Evolutionary conservation across 2,113 vertebrate species (phyloP).

Genomic region (Nesogale talazaci): DNA sequence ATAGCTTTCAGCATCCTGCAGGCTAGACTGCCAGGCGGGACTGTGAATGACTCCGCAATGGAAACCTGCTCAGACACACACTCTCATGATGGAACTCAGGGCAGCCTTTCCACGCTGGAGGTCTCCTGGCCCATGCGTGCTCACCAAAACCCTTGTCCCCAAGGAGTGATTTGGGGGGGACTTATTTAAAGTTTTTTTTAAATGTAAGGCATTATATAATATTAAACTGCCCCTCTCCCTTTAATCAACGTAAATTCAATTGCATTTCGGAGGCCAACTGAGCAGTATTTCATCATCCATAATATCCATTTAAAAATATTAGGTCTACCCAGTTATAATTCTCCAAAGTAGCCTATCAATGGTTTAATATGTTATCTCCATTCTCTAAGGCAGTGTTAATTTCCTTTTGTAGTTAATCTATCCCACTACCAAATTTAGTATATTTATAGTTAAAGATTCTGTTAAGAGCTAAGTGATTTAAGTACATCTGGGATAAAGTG

Average conservation of each 20-base stretch:
- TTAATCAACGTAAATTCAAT: conserved; percentile 73
- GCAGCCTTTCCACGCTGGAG: conserved; percentile 32
- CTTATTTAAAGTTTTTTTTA: conserved; percentile 35
- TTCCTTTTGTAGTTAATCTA: conserved; percentile 92
- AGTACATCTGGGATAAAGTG: conserved; percentile 87
- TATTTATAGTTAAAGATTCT: conserved; percentile 91
- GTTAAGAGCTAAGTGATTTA: conserved; percentile 90
- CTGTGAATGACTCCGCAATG: conserved; percentile 9
- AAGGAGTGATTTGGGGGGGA: conserved; percentile 25
- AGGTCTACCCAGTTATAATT: conserved; percentile 86
- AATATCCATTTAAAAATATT: conserved; percentile 88
- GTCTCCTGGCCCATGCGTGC: neutral
- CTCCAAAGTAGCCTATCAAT: conserved; percentile 85
- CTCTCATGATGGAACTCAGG: conserved; percentile 7
- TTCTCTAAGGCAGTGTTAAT: conserved; percentile 89
- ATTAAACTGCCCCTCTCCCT: neutral
- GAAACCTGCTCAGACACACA: neutral
- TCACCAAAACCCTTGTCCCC: conserved; percentile 49
- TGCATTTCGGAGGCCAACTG: conserved; percentile 70
- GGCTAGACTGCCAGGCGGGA: neutral
- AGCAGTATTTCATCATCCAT: conserved; percentile 79
- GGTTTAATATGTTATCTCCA: conserved; percentile 89
- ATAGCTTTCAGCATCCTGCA: neutral
- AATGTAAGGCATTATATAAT: conserved; percentile 18
- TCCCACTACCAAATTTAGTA: conserved; percentile 86